These are phyloP conservation scores for Mustelus asterias DNA, from an alignment of 2,113 vertebrate species.

Conservation along the genomic window DNA sequence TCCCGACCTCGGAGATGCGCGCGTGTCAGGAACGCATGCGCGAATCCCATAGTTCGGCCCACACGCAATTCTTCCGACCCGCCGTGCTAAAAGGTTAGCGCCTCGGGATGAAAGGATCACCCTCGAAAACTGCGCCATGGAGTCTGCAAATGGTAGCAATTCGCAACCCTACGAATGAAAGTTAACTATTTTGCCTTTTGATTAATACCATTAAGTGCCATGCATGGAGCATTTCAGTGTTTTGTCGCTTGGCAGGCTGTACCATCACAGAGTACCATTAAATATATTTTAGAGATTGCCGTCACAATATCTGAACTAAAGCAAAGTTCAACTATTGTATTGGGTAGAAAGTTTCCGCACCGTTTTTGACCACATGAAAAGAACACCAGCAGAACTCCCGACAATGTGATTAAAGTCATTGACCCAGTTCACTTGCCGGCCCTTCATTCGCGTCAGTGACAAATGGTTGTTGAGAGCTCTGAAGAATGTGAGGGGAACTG, in stretches of 20 bases:
- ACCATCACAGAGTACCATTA: not conserved
- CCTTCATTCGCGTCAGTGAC: conserved; percentile 39
- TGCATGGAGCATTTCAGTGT: not conserved
- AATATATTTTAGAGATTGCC: not conserved
- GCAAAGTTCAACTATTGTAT: not conserved
- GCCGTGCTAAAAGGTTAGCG: too few species aligned
- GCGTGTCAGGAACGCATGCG: too few species aligned
- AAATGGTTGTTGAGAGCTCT: conserved; percentile 38
- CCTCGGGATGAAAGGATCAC: too few species aligned
- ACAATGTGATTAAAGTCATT: conserved; percentile 39
- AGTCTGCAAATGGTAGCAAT: not conserved
- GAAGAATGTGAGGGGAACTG: conserved; percentile 39
- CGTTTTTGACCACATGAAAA: not conserved
- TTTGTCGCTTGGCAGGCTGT: not conserved
- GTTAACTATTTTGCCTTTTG: not conserved
- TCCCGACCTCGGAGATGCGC: too few species aligned
- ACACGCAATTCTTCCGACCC: too few species aligned
- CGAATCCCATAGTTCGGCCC: too few species aligned
- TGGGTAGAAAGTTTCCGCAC: not conserved
- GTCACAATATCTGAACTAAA: not conserved
- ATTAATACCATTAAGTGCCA: not conserved
- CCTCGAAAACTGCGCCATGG: not conserved
- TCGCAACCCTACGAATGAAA: not conserved
- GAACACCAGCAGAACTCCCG: conserved; percentile 19
- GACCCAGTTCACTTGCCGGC: conserved; percentile 39